These are phyloP conservation scores for Apantesis nais DNA, from an alignment of 2,888 invertebrate species.

Conservation along the genomic window DNA sequence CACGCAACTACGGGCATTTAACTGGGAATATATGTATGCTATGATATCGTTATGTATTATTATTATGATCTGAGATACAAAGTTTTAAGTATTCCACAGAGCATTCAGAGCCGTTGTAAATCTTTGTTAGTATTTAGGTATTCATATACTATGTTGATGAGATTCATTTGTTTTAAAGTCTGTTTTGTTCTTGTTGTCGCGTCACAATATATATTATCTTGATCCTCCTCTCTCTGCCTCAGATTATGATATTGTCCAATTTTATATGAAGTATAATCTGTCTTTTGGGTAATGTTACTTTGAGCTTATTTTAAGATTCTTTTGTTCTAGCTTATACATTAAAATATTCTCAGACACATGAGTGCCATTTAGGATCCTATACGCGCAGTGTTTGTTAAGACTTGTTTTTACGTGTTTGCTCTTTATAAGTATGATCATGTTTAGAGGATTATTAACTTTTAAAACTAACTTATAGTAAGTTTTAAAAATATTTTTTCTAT, in stretches of 20 bases:
- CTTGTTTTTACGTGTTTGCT: constrained; percentile 18
- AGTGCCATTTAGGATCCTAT: constrained; percentile 37
- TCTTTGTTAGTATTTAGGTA: constrained; percentile 27
- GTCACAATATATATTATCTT: neutral
- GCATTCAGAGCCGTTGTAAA: constrained; percentile 34
- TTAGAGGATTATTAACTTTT: neutral
- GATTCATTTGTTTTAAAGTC: constrained; percentile 17
- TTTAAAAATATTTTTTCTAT: neutral
- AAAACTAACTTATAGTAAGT: neutral
- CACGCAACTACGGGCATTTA: constrained; percentile 48
- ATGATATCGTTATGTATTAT: constrained; percentile 35
- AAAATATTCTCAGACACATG: constrained; percentile 31
- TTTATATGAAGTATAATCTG: constrained; percentile 33
- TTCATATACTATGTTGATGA: constrained; percentile 26
- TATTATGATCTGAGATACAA: constrained; percentile 46
- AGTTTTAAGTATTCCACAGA: constrained; percentile 50
- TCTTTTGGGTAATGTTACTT: constrained; percentile 41
- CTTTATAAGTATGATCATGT: constrained; percentile 1
- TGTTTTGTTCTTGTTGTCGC: neutral
- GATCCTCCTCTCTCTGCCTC: constrained; percentile 18
- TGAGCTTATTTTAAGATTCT: constrained; percentile 25
- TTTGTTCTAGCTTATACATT: constrained; percentile 24
- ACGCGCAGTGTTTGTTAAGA: constrained; percentile 21
- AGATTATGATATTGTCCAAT: constrained; percentile 24
- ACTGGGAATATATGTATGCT: constrained; percentile 47